Conservation (phyloP, 2,888 invertebrate genomes). For the Campoletis raptor region DNA sequence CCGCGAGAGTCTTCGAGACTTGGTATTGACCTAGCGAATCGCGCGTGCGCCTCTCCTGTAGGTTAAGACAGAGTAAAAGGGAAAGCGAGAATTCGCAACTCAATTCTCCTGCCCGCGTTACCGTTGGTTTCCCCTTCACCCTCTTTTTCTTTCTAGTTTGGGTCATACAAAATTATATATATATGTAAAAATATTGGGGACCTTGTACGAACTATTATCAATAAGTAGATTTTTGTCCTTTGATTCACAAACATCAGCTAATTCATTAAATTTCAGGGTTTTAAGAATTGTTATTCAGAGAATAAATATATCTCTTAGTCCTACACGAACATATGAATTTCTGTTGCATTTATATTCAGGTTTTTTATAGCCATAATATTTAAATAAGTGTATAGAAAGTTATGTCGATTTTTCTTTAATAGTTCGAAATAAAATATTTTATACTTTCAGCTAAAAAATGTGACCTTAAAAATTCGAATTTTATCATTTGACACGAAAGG, state of each 20-base stretch:
- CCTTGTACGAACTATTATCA: background rate
- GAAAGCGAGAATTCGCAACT: slow-evolving; percentile 59
- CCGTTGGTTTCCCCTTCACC: background rate
- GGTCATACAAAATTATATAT: background rate
- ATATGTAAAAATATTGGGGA: background rate
- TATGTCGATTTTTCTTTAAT: background rate
- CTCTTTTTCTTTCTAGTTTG: background rate
- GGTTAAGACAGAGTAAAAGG: slow-evolving; percentile 61
- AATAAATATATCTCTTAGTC: background rate
- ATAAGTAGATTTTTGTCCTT: background rate
- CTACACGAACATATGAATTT: background rate
- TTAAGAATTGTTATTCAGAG: background rate
- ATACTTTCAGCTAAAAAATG: background rate
- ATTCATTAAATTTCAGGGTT: background rate
- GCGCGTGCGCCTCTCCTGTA: slow-evolving; percentile 71
- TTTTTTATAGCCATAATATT: background rate
- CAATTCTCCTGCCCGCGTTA: slow-evolving; percentile 44
- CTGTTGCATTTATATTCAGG: background rate
- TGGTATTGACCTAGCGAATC: slow-evolving; percentile 73
- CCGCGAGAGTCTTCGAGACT: slow-evolving; percentile 45
- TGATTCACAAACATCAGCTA: background rate
- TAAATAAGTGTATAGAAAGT: background rate
- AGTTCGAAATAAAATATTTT: background rate
- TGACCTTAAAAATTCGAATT: background rate
- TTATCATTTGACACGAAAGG: background rate